Percentiles rank a stretch among this genome's conserved stretches.
Evolutionary conservation across 2,113 vertebrate genomes (phyloP).

Genomic region (Carlito syrichta): DNA sequence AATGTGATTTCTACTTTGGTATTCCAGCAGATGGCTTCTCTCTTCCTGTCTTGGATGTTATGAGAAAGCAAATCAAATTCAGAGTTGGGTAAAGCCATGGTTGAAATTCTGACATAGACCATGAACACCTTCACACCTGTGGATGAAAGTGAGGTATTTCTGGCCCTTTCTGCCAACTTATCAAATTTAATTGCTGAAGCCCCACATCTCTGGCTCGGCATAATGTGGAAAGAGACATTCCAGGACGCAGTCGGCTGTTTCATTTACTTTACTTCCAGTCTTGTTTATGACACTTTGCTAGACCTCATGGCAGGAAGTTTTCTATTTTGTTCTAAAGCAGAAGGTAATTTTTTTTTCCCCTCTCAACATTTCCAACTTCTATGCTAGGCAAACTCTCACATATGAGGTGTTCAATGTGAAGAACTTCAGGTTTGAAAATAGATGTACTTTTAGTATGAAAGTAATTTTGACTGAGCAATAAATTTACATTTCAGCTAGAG

Average conservation of each 20-base stretch:
- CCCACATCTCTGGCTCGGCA: neutral
- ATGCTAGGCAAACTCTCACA: neutral
- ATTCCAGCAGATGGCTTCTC: slow-evolving; percentile 64
- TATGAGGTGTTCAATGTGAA: neutral
- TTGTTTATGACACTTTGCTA: neutral
- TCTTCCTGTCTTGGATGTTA: slow-evolving; percentile 24
- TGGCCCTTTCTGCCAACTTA: neutral
- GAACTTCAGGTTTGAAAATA: slow-evolving; percentile 38
- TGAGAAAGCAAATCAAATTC: slow-evolving; percentile 26
- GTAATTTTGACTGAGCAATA: neutral
- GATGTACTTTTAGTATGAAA: neutral
- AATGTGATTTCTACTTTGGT: slow-evolving; percentile 60
- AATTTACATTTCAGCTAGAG: slow-evolving; percentile 6
- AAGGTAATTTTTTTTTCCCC: neutral
- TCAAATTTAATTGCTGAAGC: neutral
- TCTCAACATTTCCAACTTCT: neutral
- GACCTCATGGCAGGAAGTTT: neutral
- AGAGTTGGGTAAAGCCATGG: neutral
- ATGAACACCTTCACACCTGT: neutral
- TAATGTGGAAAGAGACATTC: neutral
- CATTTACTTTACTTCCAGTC: neutral
- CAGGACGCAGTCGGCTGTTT: neutral
- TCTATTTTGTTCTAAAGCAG: neutral
- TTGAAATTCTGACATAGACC: neutral
- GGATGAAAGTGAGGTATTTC: neutral